Conservation (phyloP, 2,113 vertebrate species). For the Chamaetylas fuelleborni region DNA sequence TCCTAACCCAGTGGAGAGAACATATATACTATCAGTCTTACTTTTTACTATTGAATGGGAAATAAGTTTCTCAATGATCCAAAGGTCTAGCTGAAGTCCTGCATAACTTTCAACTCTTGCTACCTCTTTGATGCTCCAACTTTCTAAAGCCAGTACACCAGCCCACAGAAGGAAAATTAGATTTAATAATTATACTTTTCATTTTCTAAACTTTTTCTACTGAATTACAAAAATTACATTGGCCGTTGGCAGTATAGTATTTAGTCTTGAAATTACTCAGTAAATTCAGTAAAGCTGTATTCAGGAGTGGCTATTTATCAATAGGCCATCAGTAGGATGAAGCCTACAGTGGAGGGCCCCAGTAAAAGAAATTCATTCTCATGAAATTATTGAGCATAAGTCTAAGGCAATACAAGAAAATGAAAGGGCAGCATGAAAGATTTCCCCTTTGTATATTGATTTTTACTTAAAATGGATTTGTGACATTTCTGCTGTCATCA, state of each 20-base stretch:
- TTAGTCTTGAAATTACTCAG: neutral
- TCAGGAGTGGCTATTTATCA: neutral
- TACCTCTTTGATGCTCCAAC: neutral
- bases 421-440: neutral
- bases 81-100: neutral
- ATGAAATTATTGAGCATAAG: neutral
- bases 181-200: neutral
- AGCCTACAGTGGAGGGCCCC: neutral
- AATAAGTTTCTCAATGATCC: neutral
- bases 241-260: neutral
- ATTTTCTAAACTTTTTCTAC: neutral
- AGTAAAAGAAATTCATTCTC: neutral
- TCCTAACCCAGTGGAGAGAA: neutral
- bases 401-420: neutral
- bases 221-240: neutral
- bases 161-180: neutral
- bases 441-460: neutral
- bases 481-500: neutral
- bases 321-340: neutral
- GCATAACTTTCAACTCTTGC: neutral
- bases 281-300: neutral
- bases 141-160: neutral
- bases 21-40: neutral
- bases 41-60: neutral
- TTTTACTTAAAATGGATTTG: conserved; percentile 5